Base-by-base conservation (phyloP, 2,888 invertebrate species). In the Rutpela maculata region DNA sequence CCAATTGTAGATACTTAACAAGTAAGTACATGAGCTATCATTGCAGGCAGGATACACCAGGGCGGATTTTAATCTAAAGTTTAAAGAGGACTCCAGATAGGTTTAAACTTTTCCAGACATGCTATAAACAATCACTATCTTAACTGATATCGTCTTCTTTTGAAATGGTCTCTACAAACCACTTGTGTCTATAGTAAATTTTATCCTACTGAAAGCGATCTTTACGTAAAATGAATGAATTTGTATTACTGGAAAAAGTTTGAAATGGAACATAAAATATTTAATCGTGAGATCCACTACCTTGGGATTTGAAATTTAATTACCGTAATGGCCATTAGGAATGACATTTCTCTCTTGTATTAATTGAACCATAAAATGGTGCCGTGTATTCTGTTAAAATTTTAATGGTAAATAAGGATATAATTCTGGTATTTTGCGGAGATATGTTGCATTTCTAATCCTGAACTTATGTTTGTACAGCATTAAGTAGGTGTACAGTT, bases 71-170 rank as follows among this genome's bases (percentile, higher is more conserved):
- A 83, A 84, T 83, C 81, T 81, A 83, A 83, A 83, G 72, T 83
- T 82, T 82, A 76, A 82, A 82, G 81, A 80, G 82, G 67, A 66
- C 82, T 84, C 74, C 68, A 83, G 82, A 77, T 78, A 69, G 77
- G 72, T 82, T 79, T 60, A 76, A 83, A 84, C 77, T 84, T 84
- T 79, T 77, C 80, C 81, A 76, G 82, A 80, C 84, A 81, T 78
- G 82, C 83, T 78, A 83, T 82, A 84, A 84, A 84, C 83, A 83
- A 84, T 82, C 81, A 81, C 81, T 81, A 81, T 83, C 82, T 82
- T 70, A 81, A 60, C 77, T 74, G 76, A 79, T 79, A 79, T 82
- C 78, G 75, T 67, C 43, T 71, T 72, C 65, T 65, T 74, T 17
- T 65, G 57, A 31, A 75, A 63, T 19, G 74, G 71, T 19, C 43